Percentiles rank a stretch among this genome's conserved stretches.
Conservation (phyloP, 2,113 vertebrate species). For the Apodemus sylvaticus region DNA sequence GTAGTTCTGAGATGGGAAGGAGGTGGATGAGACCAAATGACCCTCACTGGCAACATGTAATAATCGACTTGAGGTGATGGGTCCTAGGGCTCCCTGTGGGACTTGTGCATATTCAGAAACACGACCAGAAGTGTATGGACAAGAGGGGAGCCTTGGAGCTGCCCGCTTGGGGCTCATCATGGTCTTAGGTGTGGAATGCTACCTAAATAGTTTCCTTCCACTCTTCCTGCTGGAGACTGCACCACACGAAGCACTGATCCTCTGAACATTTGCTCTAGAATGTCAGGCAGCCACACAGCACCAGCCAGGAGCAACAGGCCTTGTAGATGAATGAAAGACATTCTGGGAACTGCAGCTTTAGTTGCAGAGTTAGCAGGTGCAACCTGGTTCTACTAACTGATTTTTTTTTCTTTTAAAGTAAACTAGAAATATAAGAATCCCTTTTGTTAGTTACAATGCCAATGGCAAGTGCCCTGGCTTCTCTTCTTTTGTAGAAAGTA, state of each 20-base stretch:
- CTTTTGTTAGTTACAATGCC: background rate
- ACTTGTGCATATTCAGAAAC: background rate
- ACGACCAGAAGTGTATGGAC: rapidly evolving
- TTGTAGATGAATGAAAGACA: background rate
- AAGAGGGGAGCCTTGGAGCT: background rate
- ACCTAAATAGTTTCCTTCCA: background rate
- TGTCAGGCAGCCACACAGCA: rapidly evolving
- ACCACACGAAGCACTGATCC: background rate
- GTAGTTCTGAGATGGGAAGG: background rate
- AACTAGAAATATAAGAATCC: background rate
- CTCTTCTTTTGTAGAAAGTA: background rate
- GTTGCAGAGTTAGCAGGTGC: background rate
- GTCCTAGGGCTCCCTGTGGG: background rate
- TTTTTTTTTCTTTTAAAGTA: background rate
- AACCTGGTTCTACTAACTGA: background rate
- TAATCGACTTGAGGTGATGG: background rate
- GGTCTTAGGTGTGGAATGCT: rapidly evolving
- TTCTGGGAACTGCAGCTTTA: background rate
- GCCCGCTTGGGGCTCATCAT: background rate
- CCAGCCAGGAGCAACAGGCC: background rate
- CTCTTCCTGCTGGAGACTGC: too few species aligned
- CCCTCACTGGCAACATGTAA: background rate
- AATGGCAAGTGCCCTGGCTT: background rate
- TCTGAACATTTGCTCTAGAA: background rate
- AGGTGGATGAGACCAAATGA: background rate